Conservation (phyloP, 2,797 vertebrate genomes). For the Huso huso region DNA sequence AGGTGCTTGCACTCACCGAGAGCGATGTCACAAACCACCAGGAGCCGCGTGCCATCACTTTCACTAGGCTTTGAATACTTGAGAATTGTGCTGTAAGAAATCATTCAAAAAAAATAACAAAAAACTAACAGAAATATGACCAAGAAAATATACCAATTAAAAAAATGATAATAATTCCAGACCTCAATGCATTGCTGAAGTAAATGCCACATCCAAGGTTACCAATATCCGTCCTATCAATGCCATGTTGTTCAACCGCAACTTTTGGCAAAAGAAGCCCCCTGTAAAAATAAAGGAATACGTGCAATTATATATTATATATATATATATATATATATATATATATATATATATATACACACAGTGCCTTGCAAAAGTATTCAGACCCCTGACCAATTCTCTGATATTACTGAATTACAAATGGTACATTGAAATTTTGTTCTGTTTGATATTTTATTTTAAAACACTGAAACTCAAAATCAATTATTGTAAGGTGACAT, state of each 20-base stretch:
- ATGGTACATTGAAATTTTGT: too few relatives aligned
- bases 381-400: too few relatives aligned
- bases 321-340: too few relatives aligned
- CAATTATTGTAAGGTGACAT: too few relatives aligned
- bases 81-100: conserved; percentile 49
- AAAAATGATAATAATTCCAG: neutral
- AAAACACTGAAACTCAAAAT: too few relatives aligned
- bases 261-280: conserved; percentile 70
- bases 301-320: too few relatives aligned
- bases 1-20: conserved; percentile 58
- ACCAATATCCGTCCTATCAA: conserved; percentile 71
- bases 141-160: neutral
- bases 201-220: conserved; percentile 80
- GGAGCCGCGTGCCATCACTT: conserved; percentile 57
- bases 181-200: conserved; percentile 72
- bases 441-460: too few relatives aligned
- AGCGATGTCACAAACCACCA: conserved; percentile 73
- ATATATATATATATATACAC: too few relatives aligned
- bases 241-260: conserved; percentile 65
- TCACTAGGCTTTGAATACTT: conserved; percentile 63
- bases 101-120: neutral
- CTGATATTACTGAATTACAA: too few relatives aligned
- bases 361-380: too few relatives aligned
- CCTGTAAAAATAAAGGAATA: conserved; percentile 34
- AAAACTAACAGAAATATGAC: neutral